Evolutionary conservation across 1,140 invertebrate genomes (phyloP).

Genomic region (Zaprionus africanus): DNA sequence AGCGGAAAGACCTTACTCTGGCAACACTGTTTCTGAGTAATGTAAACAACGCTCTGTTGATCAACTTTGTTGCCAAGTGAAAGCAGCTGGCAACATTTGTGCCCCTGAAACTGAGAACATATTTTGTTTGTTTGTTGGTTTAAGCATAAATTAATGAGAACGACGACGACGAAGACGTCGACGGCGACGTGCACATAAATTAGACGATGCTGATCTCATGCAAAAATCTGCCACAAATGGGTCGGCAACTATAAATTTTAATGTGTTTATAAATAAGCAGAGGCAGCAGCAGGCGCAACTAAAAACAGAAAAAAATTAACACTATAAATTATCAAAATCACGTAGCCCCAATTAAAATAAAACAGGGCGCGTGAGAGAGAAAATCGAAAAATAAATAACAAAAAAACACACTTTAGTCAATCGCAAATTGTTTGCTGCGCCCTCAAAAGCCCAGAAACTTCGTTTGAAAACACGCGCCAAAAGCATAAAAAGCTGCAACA

Average conservation of each 20-base stretch:
- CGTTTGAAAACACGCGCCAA: constrained; percentile 48
- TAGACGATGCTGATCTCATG: constrained; percentile 71
- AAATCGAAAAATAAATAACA: background rate
- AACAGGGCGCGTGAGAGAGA: constrained; percentile 5
- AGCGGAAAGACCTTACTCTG: too few relatives aligned
- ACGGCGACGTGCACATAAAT: constrained; percentile 65
- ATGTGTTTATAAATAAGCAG: constrained; percentile 79
- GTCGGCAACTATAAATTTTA: constrained; percentile 72
- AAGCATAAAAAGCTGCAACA: constrained; percentile 45
- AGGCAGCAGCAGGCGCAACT: constrained; percentile 33
- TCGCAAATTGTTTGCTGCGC: constrained; percentile 8
- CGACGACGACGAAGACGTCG: constrained; percentile 31
- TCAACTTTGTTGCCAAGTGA: constrained; percentile 20
- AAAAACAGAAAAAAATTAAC: constrained; percentile 44
- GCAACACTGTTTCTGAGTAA: too few relatives aligned
- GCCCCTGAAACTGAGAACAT: constrained; percentile 2
- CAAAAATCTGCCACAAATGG: constrained; percentile 63
- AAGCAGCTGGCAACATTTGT: constrained; percentile 34
- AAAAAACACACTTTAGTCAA: constrained; percentile 3
- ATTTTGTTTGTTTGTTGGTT: constrained; percentile 50
- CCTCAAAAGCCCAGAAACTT: constrained; percentile 28
- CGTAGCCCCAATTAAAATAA: constrained; percentile 55
- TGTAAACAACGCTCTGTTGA: background rate
- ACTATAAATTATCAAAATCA: constrained; percentile 70
- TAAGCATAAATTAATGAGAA: constrained; percentile 57